Percentiles rank a stretch among this genome's conserved stretches.
phyloP scores from a whole-genome alignment of 2,888 invertebrate species.

The Diplolepis rosae region DNA sequence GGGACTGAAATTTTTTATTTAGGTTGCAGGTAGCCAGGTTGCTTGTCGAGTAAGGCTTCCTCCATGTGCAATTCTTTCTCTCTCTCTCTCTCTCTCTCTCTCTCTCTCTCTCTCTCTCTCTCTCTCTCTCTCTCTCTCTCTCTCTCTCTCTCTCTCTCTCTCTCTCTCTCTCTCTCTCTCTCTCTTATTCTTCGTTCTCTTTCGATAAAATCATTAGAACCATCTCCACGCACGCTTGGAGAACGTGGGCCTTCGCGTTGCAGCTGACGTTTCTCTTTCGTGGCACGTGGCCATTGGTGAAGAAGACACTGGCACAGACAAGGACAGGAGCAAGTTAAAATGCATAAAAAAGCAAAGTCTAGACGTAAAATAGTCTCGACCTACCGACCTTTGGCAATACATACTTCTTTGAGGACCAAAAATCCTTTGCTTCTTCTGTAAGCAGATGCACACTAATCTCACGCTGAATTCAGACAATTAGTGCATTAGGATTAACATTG shows the following conservation, averaged over 20 bases:
- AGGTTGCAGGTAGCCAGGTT: neutral
- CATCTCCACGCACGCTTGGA: neutral
- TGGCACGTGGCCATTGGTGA: constrained; percentile 45
- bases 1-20: neutral
- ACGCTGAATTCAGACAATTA: constrained; percentile 2
- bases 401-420: constrained; percentile 10
- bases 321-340: constrained; percentile 33
- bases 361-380: constrained; percentile 34
- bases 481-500: neutral
- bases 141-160: too few relatives aligned
- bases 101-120: too few relatives aligned
- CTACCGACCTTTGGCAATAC: neutral
- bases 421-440: constrained; percentile 4
- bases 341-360: constrained; percentile 40
- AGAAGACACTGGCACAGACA: constrained; percentile 35
- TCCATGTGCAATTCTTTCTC: constrained; percentile 24
- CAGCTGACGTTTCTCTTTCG: constrained; percentile 46
- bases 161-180: neutral
- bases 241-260: constrained; percentile 34
- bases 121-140: too few relatives aligned
- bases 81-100: constrained; percentile 1
- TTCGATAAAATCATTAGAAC: constrained; percentile 4
- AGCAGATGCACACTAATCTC: constrained; percentile 26
- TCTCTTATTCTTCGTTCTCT: neutral
- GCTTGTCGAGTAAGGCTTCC: neutral